A percentile compares a stretch with the other conserved stretches of the same genome.
Evolutionary conservation across 2,888 invertebrate species (phyloP).

Genomic region (Mesopsocus fuscifrons): DNA sequence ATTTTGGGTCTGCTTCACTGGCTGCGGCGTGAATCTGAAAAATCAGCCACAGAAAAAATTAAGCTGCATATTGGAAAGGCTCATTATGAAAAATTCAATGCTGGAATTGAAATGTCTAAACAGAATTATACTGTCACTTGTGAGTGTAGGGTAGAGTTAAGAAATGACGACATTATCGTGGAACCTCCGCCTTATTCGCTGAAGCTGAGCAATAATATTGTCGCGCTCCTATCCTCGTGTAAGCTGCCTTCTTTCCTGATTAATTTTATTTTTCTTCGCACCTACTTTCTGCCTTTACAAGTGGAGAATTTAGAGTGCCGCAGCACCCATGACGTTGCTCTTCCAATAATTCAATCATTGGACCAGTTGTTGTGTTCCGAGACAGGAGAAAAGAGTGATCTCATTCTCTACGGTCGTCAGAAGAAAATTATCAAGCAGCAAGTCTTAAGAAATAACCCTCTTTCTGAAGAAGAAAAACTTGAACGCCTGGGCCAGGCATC

Average conservation of each 20-base stretch:
- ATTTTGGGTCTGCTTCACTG: conserved; percentile 3
- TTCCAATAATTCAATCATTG: not conserved
- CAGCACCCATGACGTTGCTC: not conserved
- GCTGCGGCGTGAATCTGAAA: not conserved
- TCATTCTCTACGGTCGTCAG: too few species aligned
- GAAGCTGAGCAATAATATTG: too few species aligned
- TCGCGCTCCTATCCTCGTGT: too few species aligned
- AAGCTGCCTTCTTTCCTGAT: not conserved
- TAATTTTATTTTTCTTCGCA: not conserved
- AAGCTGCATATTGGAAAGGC: not conserved
- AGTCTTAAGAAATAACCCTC: too few species aligned
- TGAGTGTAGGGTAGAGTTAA: too few species aligned
- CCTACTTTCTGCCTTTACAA: conserved; percentile 1
- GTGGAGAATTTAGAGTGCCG: not conserved
- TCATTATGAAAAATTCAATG: too few species aligned
- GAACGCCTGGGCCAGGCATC: not conserved
- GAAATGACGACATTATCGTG: too few species aligned
- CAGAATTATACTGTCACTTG: too few species aligned
- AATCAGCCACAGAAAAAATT: not conserved
- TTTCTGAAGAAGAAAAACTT: too few species aligned
- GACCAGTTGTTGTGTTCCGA: not conserved
- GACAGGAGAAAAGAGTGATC: not conserved
- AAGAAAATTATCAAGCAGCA: too few species aligned
- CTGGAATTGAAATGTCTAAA: too few species aligned
- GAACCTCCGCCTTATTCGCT: too few species aligned